Conservation (phyloP, 2,113 vertebrate species). For the Centropus unirufus region DNA sequence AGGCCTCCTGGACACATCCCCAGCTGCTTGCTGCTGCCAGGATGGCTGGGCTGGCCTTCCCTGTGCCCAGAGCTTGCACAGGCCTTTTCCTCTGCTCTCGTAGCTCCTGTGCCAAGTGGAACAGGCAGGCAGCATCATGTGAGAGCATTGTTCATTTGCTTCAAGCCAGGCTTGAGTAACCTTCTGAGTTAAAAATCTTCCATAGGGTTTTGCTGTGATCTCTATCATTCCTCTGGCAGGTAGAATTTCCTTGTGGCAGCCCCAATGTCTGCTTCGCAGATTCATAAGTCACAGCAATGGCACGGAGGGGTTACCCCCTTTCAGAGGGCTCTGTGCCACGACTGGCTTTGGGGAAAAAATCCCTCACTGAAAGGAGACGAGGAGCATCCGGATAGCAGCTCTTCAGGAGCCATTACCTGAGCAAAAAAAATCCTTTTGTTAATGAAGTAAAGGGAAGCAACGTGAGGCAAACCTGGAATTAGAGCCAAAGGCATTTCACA, state of each 20-base stretch:
- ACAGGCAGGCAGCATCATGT: background rate
- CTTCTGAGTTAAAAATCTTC: background rate
- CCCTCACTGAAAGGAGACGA: background rate
- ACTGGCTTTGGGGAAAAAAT: background rate
- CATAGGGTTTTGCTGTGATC: background rate
- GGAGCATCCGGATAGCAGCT: background rate
- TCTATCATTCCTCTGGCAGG: background rate
- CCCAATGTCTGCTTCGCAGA: background rate
- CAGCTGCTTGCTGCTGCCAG: background rate
- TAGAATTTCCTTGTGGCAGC: background rate
- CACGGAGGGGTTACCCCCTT: background rate
- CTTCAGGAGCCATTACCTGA: background rate
- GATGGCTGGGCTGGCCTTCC: background rate
- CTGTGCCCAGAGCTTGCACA: background rate
- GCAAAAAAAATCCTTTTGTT: background rate
- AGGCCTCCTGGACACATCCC: background rate
- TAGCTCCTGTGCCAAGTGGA: background rate
- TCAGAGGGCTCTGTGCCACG: background rate
- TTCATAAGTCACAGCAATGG: background rate
- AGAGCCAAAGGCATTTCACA: background rate
- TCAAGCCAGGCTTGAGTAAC: background rate
- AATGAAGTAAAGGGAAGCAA: background rate
- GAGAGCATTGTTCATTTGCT: background rate
- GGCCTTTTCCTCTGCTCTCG: background rate
- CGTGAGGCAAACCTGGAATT: background rate